Conservation (phyloP, 2,888 invertebrate species). For the Melinaea marsaeus region DNA sequence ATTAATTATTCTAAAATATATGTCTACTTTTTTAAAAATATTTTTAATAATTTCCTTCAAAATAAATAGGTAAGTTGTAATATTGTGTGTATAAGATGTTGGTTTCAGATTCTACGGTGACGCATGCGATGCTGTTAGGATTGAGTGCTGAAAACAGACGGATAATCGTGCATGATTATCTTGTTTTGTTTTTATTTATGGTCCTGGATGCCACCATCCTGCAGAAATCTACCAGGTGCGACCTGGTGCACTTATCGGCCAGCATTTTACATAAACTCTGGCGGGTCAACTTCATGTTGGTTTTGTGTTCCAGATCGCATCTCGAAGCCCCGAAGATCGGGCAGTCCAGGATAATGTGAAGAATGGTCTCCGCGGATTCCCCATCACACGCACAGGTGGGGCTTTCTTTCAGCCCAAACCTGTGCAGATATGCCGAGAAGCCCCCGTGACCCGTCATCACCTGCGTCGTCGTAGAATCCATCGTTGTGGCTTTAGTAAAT, state of each 20-base stretch:
- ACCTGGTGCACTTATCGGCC: neutral
- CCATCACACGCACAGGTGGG: constrained; percentile 13
- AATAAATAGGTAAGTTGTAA: too few species aligned
- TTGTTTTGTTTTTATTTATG: too few species aligned
- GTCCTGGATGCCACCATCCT: neutral
- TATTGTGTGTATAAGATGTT: too few species aligned
- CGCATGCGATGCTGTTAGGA: too few species aligned
- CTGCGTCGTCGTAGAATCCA: constrained; percentile 13
- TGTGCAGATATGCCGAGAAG: constrained; percentile 11
- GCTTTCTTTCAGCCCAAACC: constrained; percentile 9
- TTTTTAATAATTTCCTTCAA: too few species aligned
- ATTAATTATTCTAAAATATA: too few species aligned
- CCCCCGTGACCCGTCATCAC: constrained; percentile 21
- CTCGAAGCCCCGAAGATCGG: constrained; percentile 2
- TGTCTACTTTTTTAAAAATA: too few species aligned
- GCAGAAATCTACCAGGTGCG: neutral
- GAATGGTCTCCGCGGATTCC: neutral
- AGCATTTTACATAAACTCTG: neutral
- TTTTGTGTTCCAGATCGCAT: constrained; percentile 3
- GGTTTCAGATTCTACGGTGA: too few species aligned
- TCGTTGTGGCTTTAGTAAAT: constrained; percentile 12
- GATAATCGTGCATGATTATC: too few species aligned
- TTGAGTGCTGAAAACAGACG: too few species aligned
- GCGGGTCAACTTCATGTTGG: neutral
- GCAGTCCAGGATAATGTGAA: constrained; percentile 15